A percentile compares a stretch with the other conserved stretches of the same genome.
phyloP scores from a whole-genome alignment of 2,797 vertebrate genomes.

The Morus bassanus region DNA sequence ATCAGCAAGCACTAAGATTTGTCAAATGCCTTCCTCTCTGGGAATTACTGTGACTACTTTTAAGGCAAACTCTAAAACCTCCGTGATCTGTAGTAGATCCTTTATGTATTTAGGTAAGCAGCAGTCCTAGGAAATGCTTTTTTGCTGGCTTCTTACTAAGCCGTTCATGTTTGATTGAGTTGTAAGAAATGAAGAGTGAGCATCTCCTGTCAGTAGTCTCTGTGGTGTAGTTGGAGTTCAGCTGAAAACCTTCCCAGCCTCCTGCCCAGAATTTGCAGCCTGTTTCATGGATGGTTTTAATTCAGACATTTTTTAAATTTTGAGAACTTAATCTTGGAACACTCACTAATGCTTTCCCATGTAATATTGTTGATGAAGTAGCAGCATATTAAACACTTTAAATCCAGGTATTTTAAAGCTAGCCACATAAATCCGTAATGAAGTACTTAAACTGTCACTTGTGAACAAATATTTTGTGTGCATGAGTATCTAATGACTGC shows the following conservation, averaged over 20 bases:
- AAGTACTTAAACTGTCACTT: neutral
- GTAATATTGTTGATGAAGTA: neutral
- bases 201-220: neutral
- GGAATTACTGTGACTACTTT: neutral
- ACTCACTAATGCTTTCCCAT: neutral
- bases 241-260: neutral
- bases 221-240: neutral
- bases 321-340: neutral
- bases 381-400: neutral
- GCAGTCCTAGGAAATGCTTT: neutral
- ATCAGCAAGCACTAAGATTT: neutral
- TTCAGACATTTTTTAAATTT: neutral
- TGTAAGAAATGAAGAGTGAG: neutral
- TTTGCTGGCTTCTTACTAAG: neutral
- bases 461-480: neutral
- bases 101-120: neutral
- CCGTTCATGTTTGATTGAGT: neutral
- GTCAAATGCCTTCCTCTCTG: neutral
- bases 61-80: neutral
- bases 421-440: neutral
- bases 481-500: neutral
- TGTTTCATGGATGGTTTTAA: neutral
- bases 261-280: neutral
- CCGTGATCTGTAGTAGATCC: neutral
- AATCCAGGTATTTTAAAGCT: neutral